Conservation (phyloP, 1,140 invertebrate genomes). For the Drosophila pseudoobscura region DNA sequence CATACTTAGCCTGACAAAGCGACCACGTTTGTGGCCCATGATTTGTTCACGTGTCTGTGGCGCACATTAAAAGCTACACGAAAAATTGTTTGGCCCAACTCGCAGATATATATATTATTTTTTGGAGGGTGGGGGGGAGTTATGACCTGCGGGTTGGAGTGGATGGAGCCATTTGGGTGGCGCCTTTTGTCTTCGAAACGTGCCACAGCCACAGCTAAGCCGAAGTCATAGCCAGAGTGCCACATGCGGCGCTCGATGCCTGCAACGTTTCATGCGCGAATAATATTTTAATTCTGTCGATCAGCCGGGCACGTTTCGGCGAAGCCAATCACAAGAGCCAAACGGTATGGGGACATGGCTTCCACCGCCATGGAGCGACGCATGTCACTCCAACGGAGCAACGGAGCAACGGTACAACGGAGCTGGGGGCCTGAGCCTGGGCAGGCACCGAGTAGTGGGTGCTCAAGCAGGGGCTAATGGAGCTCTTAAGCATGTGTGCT, state of each 20-base stretch:
- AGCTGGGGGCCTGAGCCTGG: background rate
- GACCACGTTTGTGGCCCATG: conserved; percentile 34
- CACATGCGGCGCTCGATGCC: conserved; percentile 69
- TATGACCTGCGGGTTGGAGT: conserved; percentile 51
- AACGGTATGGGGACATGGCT: conserved; percentile 39
- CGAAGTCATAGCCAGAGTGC: conserved; percentile 35
- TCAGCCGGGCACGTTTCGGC: conserved; percentile 60
- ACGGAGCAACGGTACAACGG: too few relatives aligned
- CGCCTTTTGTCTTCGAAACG: conserved; percentile 76
- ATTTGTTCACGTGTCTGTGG: conserved; percentile 42
- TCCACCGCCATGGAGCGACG: conserved; percentile 21
- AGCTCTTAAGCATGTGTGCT: conserved; percentile 60
- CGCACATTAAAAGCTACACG: conserved; percentile 69
- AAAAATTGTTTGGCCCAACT: conserved; percentile 60
- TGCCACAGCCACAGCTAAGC: conserved; percentile 42
- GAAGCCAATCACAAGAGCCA: conserved; percentile 60
- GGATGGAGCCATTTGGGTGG: conserved; percentile 71
- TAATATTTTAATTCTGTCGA: conserved; percentile 77
- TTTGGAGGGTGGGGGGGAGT: background rate
- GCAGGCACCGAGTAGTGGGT: conserved; percentile 23
- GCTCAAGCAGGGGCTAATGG: conserved; percentile 54
- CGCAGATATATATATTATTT: conserved; percentile 40
- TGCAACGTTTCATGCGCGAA: conserved; percentile 64
- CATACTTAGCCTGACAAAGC: conserved; percentile 29
- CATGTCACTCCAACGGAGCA: conserved; percentile 38